Base-by-base conservation (phyloP, 2,113 vertebrate genomes). In the Aldabrachelys gigantea region DNA sequence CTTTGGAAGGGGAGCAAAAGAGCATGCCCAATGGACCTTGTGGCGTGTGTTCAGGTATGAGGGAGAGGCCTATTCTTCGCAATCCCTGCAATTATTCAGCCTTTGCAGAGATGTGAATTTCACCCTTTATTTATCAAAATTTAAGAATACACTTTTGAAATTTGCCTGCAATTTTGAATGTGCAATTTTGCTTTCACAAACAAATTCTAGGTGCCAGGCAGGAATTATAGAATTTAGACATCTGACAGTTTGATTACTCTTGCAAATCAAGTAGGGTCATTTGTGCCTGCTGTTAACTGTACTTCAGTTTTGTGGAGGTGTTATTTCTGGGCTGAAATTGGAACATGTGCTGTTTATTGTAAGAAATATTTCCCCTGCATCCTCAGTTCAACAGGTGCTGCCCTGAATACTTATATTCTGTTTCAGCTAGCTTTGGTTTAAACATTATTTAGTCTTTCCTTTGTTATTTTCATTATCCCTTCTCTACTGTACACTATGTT, bases 401-500 rank as follows among this genome's bases (percentile, higher is more conserved):
- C 29, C 88, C 41, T 92, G n/a, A 91, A 79, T 90, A 65, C 38
- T 87, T 78, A 3, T 75, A 41, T 89, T 13, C 0, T 44, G 29
- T 93, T 95, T 94, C 86, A 50, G 17, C 41, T 44, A 89, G 22
- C 47, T 92, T 90, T 82, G 53, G 10, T 94, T 96, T 84, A 80
- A 93, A 49, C 38, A 6, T 93, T 27, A 47, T 1, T 53, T 78
- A 94, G 84, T 88, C 21, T 65, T 91, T 49, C 65, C 27, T 88
- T 95, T 82, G 76, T 65, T 85, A 17, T 87, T 3, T 87, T 10
- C 0, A 10, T 93, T 86, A 89, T 91, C 53, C 72, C 27, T 49
- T 0, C 80, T 92, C 24, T 87, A 31, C 62, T 84, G 14, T 91
- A 79, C 86, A 44, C 10, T 89, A 79, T 6, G 6, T 69, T 92